phyloP scores from a whole-genome alignment of 2,113 vertebrate genomes.

The Planiliza haematocheilus region DNA sequence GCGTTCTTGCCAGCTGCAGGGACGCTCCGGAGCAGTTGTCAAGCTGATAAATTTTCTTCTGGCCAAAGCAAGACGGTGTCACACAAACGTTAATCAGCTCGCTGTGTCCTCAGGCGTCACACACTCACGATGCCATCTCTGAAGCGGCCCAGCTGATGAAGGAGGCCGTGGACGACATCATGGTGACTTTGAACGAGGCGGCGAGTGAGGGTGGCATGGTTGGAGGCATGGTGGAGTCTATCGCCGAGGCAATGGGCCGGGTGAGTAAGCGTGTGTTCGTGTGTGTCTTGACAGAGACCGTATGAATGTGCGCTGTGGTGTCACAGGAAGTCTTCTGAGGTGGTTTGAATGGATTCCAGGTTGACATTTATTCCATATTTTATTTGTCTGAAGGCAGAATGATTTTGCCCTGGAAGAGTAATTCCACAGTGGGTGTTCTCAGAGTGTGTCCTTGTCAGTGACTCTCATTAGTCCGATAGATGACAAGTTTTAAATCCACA shows the following conservation, averaged over 20 bases:
- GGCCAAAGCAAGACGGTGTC: slow-evolving; percentile 23
- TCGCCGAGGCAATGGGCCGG: slow-evolving; percentile 95
- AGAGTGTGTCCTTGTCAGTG: slow-evolving; percentile 50
- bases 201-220: slow-evolving; percentile 98
- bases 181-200: slow-evolving; percentile 97
- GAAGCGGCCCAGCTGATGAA: slow-evolving; percentile 97
- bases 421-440: slow-evolving; percentile 16
- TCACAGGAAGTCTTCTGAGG: slow-evolving; percentile 4
- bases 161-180: slow-evolving; percentile 97
- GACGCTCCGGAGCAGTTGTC: slow-evolving; percentile 29
- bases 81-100: slow-evolving; percentile 48
- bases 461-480: slow-evolving; percentile 62
- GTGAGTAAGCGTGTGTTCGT: slow-evolving; percentile 77
- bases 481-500: slow-evolving; percentile 61
- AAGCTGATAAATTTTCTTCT: slow-evolving; percentile 45
- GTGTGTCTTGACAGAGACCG: background rate
- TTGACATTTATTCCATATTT: slow-evolving; percentile 26
- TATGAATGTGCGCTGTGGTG: background rate
- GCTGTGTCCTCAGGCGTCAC: slow-evolving; percentile 86
- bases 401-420: slow-evolving; percentile 8
- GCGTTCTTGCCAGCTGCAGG: slow-evolving; percentile 24
- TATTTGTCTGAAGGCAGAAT: slow-evolving; percentile 35
- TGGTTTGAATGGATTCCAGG: slow-evolving; percentile 28
- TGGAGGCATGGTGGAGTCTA: slow-evolving; percentile 96
- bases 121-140: slow-evolving; percentile 95